Base-by-base conservation (phyloP, 64 coral and sea anemone genomes). In the Montipora capricornis region DNA sequence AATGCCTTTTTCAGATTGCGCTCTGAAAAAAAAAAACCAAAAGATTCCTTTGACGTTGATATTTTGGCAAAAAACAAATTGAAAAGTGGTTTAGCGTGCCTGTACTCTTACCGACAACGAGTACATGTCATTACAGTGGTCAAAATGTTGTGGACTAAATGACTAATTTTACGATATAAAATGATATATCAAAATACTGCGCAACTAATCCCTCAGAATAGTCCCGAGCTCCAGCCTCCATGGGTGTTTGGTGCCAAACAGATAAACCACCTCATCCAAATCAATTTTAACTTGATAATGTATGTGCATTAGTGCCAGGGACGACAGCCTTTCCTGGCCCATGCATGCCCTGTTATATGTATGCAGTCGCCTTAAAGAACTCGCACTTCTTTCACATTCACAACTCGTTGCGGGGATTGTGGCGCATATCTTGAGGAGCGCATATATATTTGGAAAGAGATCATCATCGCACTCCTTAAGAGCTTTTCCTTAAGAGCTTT, bases 401-500 rank as follows among this genome's bases (percentile, higher is more conserved):
- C 91, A 93, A 50, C 91, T 87, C n/a, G 55, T 76, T 64, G 92
- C 60, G 73, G 77, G 92, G 26, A 89, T 88, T 80, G 77, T 94
- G 60, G 75, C 87, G 68, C 92, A 81, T 77, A 94, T 89, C 48
- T 94, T 26, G 37, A 94, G 45, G 24, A 94, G 74, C 20, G 37
- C 68, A 76, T 59, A 89, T 4, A 94, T 62, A 81, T 88, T 93
- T 22, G 92, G 92, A 70, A 89, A 94, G 74, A 81, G 74, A 20
- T 86, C 48, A 16, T 20, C 70, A 58, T 92, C 55, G 46, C 91
- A 92, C 37, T 92, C 52, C 53, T 87, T 92, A 51, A 87, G 74
- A 76, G 91, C 81, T 87, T 93, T 86, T 92, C 52, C 53, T 87
- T 92, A 51, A 92, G 74, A 76, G 91, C 81, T 87, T 93, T 86